These are phyloP conservation scores for Acipenser ruthenus DNA, from an alignment of 2,797 vertebrate species.

Conservation along the genomic window DNA sequence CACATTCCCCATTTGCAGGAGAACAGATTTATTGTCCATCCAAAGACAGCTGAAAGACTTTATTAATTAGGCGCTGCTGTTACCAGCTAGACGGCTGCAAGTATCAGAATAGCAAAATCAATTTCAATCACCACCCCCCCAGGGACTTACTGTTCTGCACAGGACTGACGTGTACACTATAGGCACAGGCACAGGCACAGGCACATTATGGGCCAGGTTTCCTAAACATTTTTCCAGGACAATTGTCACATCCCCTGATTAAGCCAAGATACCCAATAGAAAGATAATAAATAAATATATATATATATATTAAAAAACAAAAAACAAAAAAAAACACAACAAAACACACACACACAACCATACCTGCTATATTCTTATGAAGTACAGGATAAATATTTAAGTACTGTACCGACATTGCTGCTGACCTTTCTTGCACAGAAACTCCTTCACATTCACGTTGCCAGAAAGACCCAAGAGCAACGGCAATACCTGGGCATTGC, in stretches of 20 bases:
- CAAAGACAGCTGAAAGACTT: neutral
- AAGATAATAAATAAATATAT: slow-evolving; percentile 8
- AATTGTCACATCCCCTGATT: too few species aligned
- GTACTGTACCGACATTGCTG: too few species aligned
- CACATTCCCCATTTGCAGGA: neutral
- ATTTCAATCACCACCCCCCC: slow-evolving; percentile 19
- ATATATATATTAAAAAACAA: neutral
- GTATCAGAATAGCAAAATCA: slow-evolving; percentile 27
- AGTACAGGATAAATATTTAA: too few species aligned
- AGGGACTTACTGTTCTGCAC: too few species aligned
- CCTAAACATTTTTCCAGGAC: too few species aligned
- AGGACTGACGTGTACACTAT: too few species aligned
- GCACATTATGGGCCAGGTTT: too few species aligned
- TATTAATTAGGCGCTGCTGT: neutral
- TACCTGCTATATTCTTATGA: too few species aligned
- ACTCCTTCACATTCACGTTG: slow-evolving; percentile 7
- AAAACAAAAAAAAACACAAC: too few species aligned
- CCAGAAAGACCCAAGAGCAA: slow-evolving; percentile 3
- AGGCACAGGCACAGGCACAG: too few species aligned
- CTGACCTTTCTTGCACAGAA: slow-evolving; percentile 31
- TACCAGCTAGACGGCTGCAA: neutral
- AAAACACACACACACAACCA: too few species aligned
- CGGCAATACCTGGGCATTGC: too few species aligned
- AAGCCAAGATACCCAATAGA: neutral
- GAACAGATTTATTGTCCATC: neutral